A percentile compares a stretch with the other conserved stretches of the same genome.
Conservation (phyloP, 2,113 vertebrate genomes). For the Hoplias malabaricus region DNA sequence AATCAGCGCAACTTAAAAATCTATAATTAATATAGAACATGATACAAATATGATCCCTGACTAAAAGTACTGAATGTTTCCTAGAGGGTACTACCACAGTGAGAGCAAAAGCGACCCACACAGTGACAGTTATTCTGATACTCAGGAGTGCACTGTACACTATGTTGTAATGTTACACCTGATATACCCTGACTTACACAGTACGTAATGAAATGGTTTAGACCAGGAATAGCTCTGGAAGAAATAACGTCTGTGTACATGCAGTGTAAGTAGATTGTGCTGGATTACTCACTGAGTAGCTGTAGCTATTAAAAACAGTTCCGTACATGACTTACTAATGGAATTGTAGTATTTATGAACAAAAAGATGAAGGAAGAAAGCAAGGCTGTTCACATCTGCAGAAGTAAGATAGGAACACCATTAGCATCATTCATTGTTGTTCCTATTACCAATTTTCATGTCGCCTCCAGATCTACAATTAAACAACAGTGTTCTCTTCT, state of each 20-base stretch:
- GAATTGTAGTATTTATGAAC: background rate
- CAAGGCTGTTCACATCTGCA: background rate
- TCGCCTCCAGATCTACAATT: background rate
- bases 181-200: too few species aligned
- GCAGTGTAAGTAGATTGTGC: background rate
- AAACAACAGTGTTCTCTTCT: constrained; percentile 24
- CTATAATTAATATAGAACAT: too few species aligned
- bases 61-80: too few species aligned
- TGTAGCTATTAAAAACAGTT: background rate
- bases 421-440: background rate
- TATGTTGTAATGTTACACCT: too few species aligned
- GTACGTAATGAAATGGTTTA: too few species aligned
- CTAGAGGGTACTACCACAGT: too few species aligned
- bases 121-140: too few species aligned
- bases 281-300: background rate
- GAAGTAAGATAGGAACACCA: background rate
- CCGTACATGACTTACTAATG: background rate
- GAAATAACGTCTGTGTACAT: background rate
- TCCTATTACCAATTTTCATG: background rate
- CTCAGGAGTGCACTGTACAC: too few species aligned
- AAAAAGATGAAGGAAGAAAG: background rate
- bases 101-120: too few species aligned
- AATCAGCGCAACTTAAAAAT: too few species aligned
- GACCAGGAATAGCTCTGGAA: too few species aligned
- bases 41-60: too few species aligned